phyloP scores from a whole-genome alignment of 2,113 vertebrate genomes.

The Lophius piscatorius region DNA sequence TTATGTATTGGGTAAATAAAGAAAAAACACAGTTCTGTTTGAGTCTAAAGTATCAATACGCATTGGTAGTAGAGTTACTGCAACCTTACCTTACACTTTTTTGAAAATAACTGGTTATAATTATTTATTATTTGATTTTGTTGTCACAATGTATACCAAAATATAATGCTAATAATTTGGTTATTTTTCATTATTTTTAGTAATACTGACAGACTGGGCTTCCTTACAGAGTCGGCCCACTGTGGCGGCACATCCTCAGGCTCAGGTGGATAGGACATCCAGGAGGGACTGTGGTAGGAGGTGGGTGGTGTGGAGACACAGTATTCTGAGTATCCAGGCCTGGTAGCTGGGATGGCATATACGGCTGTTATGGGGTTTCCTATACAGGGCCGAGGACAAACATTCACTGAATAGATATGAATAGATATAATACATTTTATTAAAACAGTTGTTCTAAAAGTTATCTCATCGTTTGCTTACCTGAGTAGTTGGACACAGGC shows the following conservation, averaged over 20 bases:
- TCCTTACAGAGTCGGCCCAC: conserved; percentile 96
- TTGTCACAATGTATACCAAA: too few species aligned
- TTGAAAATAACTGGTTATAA: too few species aligned
- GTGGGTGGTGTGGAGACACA: conserved; percentile 91
- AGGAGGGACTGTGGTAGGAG: conserved; percentile 92
- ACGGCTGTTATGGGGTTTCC: conserved; percentile 96
- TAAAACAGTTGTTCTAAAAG: too few species aligned
- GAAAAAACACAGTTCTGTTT: too few species aligned
- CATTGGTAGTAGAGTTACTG: too few species aligned
- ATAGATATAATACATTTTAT: too few species aligned
- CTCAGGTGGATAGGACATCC: conserved; percentile 96
- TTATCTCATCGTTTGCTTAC: conserved; percentile 65
- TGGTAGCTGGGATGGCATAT: conserved; percentile 94
- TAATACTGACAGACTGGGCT: background rate
- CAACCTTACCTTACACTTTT: too few species aligned
- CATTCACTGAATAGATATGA: background rate
- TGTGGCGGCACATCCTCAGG: conserved; percentile 88
- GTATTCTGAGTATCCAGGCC: conserved; percentile 91
- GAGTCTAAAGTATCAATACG: too few species aligned
- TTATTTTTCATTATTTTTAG: too few species aligned
- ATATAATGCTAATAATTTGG: too few species aligned
- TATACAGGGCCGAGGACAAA: conserved; percentile 53
- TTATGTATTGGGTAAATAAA: too few species aligned
- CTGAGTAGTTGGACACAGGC: conserved; percentile 93
- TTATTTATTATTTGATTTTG: too few species aligned